Base-by-base conservation (phyloP, 1,140 invertebrate species). In the Pantala flavescens region DNA sequence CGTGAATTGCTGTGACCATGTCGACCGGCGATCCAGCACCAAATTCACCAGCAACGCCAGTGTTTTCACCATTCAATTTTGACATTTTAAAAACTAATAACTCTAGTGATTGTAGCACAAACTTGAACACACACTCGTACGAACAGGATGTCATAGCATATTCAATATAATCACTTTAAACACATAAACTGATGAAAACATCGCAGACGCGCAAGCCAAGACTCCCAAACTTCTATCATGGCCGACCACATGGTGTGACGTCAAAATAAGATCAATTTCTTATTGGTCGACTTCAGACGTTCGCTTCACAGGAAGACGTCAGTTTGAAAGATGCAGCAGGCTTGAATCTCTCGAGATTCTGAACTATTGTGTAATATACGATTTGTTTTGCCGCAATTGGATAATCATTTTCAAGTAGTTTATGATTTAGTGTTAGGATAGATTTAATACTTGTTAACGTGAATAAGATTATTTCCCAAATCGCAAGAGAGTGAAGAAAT, bases 91-190 rank as follows among this genome's bases (percentile, higher is more conserved):
- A 14, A 12, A 63, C 49, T 63, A 63, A 63, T 19, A 19, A 63
- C n/a, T 21, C 49, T 63, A 63, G n/a, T 63, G 49, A 63, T 63
- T 63, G 49, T 63, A 63, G 49, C 49, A 63, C 49, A 63, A 63
- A 63, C 49, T 63, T 63, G n/a, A 63, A 63, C 49, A 63, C 49
- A 63, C 49, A 3, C n/a, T 63, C 49, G 12, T 12, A 63, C 49
- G 49, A 63, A 63, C 49, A 63, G 49, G 49, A 63, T 63, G 49
- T 63, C 49, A 63, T 63, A 63, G 49, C 49, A 63, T 63, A 63
- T 63, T 63, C 49, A 63, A 63, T 63, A 63, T 63, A 63, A 63
- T 16, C 49, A 63, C 49, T 63, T 12, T 63, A 63, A 63, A 3
- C 49, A 63, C 49, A 63, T 63, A 63, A 63, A 63, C 49, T 63